phyloP scores from a whole-genome alignment of 2,113 vertebrate species.

The Jaculus jaculus region DNA sequence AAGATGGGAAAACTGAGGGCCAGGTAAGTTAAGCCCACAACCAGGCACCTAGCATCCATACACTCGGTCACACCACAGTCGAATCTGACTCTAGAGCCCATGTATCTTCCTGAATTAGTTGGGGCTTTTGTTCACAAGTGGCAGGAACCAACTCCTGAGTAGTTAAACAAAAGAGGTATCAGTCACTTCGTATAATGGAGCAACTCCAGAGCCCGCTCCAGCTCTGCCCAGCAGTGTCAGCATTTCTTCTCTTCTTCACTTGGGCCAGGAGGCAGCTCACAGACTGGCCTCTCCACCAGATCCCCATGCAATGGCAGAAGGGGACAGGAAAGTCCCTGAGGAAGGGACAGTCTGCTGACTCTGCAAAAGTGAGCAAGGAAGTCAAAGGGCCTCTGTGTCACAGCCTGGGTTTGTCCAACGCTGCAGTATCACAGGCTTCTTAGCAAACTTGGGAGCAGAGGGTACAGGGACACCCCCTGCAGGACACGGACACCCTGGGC shows the following conservation, averaged over 20 bases:
- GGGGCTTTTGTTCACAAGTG: neutral
- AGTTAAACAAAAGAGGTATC: neutral
- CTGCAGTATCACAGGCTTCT: neutral
- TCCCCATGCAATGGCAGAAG: neutral
- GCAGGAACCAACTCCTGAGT: neutral
- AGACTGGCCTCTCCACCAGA: neutral
- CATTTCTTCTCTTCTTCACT: neutral
- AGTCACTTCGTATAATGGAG: neutral
- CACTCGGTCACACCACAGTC: neutral
- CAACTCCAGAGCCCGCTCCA: neutral
- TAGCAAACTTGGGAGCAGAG: neutral
- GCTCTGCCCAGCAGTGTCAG: neutral
- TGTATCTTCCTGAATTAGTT: neutral
- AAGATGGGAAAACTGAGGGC: neutral
- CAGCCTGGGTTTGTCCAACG: neutral
- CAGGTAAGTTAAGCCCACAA: neutral
- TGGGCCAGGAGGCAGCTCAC: neutral
- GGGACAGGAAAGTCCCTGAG: neutral
- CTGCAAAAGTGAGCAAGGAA: neutral
- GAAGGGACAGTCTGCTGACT: neutral
- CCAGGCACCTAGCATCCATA: neutral
- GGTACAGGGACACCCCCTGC: neutral
- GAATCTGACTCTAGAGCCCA: neutral
- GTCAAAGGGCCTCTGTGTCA: neutral
- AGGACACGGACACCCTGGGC: neutral